Percentiles rank a stretch among this genome's conserved stretches.
phyloP scores from a whole-genome alignment of 2,888 invertebrate genomes.

The Thymelicus acteon region DNA sequence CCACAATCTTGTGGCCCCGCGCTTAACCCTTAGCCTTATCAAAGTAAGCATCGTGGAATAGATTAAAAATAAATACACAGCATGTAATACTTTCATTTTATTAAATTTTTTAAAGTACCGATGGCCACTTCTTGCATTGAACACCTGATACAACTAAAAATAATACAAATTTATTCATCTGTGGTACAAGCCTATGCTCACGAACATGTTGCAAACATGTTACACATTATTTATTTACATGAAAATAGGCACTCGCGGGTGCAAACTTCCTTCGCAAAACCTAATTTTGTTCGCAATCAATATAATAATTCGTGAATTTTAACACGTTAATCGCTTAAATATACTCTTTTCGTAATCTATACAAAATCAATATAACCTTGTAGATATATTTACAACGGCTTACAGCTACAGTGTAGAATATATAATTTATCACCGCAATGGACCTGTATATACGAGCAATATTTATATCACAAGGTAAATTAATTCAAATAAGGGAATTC shows the following conservation, averaged over 20 bases:
- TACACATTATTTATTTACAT: constrained; percentile 47
- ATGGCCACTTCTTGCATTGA: constrained; percentile 59
- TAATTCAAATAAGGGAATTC: constrained; percentile 12
- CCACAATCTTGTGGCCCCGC: too few species aligned
- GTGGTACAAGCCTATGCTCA: constrained; percentile 51
- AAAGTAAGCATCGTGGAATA: too few species aligned
- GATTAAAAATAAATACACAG: neutral
- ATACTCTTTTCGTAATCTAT: constrained; percentile 26
- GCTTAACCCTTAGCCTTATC: too few species aligned
- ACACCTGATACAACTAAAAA: constrained; percentile 51
- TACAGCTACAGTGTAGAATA: constrained; percentile 25
- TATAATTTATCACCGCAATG: constrained; percentile 39
- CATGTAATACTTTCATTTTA: neutral
- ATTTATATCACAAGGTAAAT: constrained; percentile 38
- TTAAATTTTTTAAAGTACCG: constrained; percentile 60
- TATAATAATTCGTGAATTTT: constrained; percentile 23
- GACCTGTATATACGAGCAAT: constrained; percentile 36
- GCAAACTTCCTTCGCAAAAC: constrained; percentile 62
- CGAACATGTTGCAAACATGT: constrained; percentile 42
- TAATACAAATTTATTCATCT: constrained; percentile 49
- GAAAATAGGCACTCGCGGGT: constrained; percentile 64
- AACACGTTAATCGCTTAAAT: constrained; percentile 19
- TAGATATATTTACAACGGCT: constrained; percentile 44
- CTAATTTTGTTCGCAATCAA: constrained; percentile 40
- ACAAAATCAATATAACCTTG: constrained; percentile 32